Evolutionary conservation across 2,797 vertebrate species (phyloP).

Genomic region (Anguilla obscura): DNA sequence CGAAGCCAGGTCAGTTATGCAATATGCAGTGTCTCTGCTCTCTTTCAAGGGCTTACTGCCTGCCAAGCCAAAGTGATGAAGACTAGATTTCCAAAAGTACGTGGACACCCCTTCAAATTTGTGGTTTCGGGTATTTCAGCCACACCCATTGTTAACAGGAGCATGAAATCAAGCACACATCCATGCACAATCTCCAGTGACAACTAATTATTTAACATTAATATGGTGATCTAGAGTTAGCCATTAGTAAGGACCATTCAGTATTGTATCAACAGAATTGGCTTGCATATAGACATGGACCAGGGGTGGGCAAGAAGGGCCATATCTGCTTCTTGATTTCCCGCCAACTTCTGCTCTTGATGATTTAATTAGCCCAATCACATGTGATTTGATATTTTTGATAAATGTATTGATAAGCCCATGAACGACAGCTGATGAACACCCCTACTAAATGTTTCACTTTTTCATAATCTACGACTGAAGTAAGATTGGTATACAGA

Average conservation of each 20-base stretch:
- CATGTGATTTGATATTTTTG: background rate
- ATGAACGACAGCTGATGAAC: background rate
- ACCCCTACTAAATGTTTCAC: background rate
- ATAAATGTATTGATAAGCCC: background rate
- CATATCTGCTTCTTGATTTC: background rate
- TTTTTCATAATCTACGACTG: background rate
- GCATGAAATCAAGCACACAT: no score
- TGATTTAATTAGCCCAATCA: background rate
- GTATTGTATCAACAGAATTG: background rate
- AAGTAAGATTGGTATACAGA: background rate
- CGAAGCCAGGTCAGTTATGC: constrained; percentile 1
- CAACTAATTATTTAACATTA: background rate
- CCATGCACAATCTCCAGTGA: no score
- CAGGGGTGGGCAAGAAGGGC: background rate
- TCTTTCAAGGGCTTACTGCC: background rate
- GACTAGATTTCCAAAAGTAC: background rate
- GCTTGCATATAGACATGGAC: no score
- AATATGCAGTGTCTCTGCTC: background rate
- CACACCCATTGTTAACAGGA: no score
- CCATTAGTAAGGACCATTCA: background rate
- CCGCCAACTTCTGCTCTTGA: background rate
- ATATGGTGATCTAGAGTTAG: background rate
- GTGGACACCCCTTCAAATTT: no score
- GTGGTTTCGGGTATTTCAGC: no score
- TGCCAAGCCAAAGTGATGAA: background rate